Evolutionary conservation across 2,113 vertebrate species (phyloP), one percentile per base, ranked within the genome.

Genomic region (Puntigrus tetrazona): DNA sequence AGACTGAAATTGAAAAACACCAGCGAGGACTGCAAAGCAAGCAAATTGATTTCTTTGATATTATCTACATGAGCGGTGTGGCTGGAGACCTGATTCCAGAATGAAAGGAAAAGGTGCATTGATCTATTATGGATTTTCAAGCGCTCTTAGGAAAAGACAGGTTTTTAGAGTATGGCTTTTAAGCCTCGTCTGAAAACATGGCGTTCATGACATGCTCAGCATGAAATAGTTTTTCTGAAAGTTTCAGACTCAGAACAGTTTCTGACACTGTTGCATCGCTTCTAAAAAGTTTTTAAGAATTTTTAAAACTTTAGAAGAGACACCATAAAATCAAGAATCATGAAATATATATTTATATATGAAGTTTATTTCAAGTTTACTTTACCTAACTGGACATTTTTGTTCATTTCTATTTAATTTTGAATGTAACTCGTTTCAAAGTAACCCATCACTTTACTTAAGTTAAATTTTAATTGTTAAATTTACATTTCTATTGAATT

Each of bases 11-110:
- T n/a, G 29, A 55, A 59, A 34, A 18, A n/a, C 20, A 55, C 47
- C 47, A 36, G 74, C 10, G 3, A 14, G 25, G 34, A 59, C 31
- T 25, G 34, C n/a, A 63, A 61, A 79, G 77, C 57, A 65, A 22
- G 36, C 55, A 79, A 59, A 63, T 45, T 45, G 77, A 45, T 59
- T 78, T 78, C 13, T 78, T 38, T 78, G 22, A 41, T 78, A 59
- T 59, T 13, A n/a, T 59, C 52, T 59, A 7, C 31, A 38, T 78
- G 27, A 76, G 47, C 18, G 22, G 34, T 41, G 22, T 5, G 34
- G 22, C 6, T 25, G 34, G 20, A 38, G 18, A 36, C 11, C 22
- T 45, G 70, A 74, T 74, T 78, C 52, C 29, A 25, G 75, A 59
- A 59, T 38, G 3, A 27, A 57, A 76, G 45, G 20, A 55, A 76